Evolutionary conservation across 2,113 vertebrate genomes (phyloP).

Genomic region (Pardalotus punctatus): DNA sequence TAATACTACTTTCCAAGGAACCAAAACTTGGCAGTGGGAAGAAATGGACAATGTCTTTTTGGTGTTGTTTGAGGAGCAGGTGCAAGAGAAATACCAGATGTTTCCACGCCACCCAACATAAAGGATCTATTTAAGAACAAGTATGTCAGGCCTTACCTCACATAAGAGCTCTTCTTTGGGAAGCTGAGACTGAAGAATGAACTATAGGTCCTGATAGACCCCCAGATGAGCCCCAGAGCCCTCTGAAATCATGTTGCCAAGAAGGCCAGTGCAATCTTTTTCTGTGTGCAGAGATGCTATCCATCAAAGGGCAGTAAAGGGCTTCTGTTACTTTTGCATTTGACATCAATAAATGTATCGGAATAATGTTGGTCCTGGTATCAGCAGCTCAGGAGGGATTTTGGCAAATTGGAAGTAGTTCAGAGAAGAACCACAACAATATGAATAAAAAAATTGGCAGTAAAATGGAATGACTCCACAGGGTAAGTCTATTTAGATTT

Average conservation of each 20-base stretch:
- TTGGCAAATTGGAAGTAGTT: background rate
- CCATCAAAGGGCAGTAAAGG: background rate
- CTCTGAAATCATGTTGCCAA: accelerated
- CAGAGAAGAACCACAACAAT: background rate
- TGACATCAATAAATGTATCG: background rate
- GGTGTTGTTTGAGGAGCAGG: background rate
- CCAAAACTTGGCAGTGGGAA: background rate
- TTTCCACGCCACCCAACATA: background rate
- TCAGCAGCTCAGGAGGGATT: background rate
- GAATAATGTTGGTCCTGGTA: background rate
- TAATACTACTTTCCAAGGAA: background rate
- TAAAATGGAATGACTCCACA: background rate
- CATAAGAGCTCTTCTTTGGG: background rate
- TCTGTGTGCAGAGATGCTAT: background rate
- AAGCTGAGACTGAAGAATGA: background rate
- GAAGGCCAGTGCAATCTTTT: background rate
- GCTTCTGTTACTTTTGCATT: background rate
- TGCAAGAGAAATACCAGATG: background rate
- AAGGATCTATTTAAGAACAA: background rate
- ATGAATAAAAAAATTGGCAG: background rate
- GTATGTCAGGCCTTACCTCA: background rate
- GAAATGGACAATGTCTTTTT: background rate
- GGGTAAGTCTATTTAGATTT: background rate
- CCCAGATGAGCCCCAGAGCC: background rate
- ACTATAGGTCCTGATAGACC: background rate